Conservation (phyloP, 2,888 invertebrate species). For the Lasioglossum calceatum region DNA sequence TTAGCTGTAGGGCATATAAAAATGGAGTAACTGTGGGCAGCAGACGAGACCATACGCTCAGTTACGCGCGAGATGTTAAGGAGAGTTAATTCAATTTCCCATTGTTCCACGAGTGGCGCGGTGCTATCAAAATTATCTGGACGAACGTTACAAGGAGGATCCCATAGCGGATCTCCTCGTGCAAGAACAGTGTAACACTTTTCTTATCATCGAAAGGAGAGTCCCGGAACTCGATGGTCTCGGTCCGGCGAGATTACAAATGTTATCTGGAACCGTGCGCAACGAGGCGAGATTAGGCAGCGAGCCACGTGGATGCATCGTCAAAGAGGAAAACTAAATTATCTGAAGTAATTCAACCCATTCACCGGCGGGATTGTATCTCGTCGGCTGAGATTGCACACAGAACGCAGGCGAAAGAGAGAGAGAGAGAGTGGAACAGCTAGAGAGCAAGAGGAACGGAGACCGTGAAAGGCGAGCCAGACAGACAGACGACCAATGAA, state of each 20-base stretch:
- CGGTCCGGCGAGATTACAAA: background rate
- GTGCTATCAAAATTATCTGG: background rate
- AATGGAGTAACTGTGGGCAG: background rate
- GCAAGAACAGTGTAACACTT: background rate
- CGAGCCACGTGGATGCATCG: conserved; percentile 34
- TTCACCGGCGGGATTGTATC: conserved; percentile 59
- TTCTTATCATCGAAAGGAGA: background rate
- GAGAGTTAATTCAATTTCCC: background rate
- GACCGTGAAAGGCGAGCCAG: conserved; percentile 15
- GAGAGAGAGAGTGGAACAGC: background rate
- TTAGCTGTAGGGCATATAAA: background rate
- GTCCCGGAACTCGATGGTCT: background rate
- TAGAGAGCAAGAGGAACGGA: background rate
- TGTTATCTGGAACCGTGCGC: background rate
- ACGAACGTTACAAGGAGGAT: background rate
- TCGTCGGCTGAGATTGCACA: conserved; percentile 42
- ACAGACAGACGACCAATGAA: conserved; percentile 22
- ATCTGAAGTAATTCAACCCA: conserved; percentile 55
- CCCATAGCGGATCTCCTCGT: background rate
- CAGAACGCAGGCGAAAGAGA: background rate
- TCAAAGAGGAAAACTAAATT: conserved; percentile 66
- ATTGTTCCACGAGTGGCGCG: background rate
- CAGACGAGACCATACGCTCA: background rate
- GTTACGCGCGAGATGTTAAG: background rate
- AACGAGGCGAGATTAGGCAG: background rate